A percentile compares a stretch with the other conserved stretches of the same genome.
These are phyloP conservation scores for Hydrolagus colliei DNA, from an alignment of 2,797 vertebrate genomes.

Conservation along the genomic window DNA sequence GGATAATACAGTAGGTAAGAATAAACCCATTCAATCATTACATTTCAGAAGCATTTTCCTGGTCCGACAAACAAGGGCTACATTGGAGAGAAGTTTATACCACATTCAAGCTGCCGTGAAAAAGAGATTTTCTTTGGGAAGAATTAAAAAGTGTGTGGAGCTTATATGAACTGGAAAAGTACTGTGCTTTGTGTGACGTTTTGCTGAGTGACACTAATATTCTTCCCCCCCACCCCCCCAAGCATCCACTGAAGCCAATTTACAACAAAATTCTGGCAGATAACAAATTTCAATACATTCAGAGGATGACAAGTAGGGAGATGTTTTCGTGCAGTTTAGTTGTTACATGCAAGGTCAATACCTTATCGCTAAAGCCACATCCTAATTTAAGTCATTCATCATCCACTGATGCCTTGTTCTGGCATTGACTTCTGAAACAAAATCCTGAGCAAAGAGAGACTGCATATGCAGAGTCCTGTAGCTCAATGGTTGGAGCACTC, in stretches of 20 bases:
- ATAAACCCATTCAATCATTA: not conserved
- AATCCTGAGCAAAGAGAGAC: not conserved
- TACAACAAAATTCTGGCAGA: constrained; percentile 40
- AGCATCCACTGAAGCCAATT: constrained; percentile 35
- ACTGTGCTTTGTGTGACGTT: not conserved
- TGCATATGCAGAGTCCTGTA: not conserved
- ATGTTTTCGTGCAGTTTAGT: constrained; percentile 53
- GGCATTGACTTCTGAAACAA: constrained; percentile 48
- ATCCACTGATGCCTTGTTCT: constrained; percentile 55
- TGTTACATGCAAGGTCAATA: constrained; percentile 57
- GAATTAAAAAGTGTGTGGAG: constrained; percentile 1
- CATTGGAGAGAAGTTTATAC: not conserved
- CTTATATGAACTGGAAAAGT: not conserved
- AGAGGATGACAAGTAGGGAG: constrained; percentile 58
- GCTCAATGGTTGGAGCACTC: no score
- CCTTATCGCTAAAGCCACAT: constrained; percentile 53
- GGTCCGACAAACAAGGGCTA: not conserved
- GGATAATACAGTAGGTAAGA: not conserved
- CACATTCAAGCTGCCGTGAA: not conserved
- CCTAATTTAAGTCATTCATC: constrained; percentile 65
- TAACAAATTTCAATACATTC: constrained; percentile 37
- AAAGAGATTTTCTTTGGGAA: constrained; percentile 22
- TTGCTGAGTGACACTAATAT: constrained; percentile 23
- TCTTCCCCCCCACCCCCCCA: constrained; percentile 9
- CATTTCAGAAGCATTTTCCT: not conserved